Percentiles rank a stretch among this genome's conserved stretches.
Evolutionary conservation across 2,113 vertebrate species (phyloP).

Genomic region (Oreochromis spilurus): DNA sequence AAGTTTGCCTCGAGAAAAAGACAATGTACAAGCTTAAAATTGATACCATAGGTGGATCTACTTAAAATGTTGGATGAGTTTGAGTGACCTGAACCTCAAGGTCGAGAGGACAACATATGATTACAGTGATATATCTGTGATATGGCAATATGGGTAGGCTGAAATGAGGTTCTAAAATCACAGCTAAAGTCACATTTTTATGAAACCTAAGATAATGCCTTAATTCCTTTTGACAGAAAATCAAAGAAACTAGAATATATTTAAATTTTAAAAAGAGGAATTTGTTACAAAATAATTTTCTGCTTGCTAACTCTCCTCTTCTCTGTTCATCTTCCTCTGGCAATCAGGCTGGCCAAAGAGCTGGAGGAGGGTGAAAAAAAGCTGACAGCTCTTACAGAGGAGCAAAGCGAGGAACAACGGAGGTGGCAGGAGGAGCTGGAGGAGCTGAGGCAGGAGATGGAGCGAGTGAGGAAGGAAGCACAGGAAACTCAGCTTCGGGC

Average conservation of each 20-base stretch:
- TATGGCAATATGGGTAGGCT: neutral
- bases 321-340: neutral
- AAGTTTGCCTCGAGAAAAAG: neutral
- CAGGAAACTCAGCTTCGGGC: constrained; percentile 25
- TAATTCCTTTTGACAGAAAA: neutral
- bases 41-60: neutral
- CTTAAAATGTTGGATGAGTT: neutral
- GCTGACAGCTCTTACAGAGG: constrained; percentile 19
- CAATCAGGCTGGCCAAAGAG: constrained; percentile 30
- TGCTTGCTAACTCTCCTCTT: neutral
- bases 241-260: neutral
- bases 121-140: neutral
- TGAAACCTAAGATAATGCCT: neutral
- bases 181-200: neutral
- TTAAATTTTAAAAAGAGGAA: neutral
- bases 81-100: neutral
- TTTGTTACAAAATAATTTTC: neutral
- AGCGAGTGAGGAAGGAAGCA: constrained; percentile 29
- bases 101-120: neutral
- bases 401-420: constrained; percentile 45
- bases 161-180: fast-evolving
- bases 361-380: constrained; percentile 34
- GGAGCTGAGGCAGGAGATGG: constrained; percentile 46
- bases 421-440: constrained; percentile 48
- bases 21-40: neutral